Conservation (phyloP, 1,140 invertebrate genomes). For the Drosophila mauritiana region DNA sequence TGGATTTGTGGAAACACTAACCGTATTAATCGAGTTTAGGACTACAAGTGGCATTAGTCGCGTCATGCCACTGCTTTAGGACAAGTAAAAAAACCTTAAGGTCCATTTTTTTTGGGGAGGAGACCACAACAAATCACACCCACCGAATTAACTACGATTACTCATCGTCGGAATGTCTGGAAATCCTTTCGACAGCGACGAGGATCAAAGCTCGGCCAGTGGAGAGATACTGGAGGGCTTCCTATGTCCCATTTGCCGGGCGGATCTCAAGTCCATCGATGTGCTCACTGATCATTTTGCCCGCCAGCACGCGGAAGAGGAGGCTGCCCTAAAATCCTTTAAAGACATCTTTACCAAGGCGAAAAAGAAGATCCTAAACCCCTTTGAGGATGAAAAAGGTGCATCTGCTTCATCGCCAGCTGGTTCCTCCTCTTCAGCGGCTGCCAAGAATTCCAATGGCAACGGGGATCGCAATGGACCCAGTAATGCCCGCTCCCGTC, state of each 20-base stretch:
- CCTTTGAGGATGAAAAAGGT: slow-evolving; percentile 87
- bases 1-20: not conserved
- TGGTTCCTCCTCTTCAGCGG: not conserved
- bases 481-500: slow-evolving; percentile 55
- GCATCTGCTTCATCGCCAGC: not conserved
- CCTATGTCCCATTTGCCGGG: slow-evolving; percentile 96
- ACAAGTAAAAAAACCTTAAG: not conserved
- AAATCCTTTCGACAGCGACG: slow-evolving; percentile 76
- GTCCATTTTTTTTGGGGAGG: slow-evolving; percentile 5
- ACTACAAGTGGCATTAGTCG: not conserved
- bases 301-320: slow-evolving; percentile 94
- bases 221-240: slow-evolving; percentile 94
- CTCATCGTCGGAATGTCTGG: slow-evolving; percentile 53
- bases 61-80: not conserved
- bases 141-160: slow-evolving; percentile 50
- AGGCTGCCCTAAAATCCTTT: slow-evolving; percentile 93
- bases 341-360: slow-evolving; percentile 96
- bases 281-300: slow-evolving; percentile 95
- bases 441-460: slow-evolving; percentile 10
- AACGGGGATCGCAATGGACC: slow-evolving; percentile 21
- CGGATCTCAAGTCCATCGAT: slow-evolving; percentile 92
- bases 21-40: no score
- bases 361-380: slow-evolving; percentile 93
- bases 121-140: slow-evolving; percentile 51
- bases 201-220: slow-evolving; percentile 70